These are phyloP conservation scores for Cinara cedri DNA, from an alignment of 2,888 invertebrate species.

Conservation along the genomic window DNA sequence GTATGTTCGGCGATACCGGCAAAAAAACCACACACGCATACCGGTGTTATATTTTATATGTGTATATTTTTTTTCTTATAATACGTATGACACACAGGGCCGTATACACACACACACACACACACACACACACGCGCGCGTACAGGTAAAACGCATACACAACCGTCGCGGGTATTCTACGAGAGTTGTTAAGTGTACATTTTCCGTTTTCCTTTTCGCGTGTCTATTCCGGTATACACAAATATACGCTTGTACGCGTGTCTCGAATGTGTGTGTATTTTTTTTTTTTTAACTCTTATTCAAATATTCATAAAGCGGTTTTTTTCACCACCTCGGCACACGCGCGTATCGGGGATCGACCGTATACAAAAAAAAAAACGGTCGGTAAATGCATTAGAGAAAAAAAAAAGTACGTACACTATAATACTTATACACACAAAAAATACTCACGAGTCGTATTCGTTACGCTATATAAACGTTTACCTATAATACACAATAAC, in stretches of 20 bases:
- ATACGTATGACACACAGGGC: too few species aligned
- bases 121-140: neutral
- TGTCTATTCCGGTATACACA: neutral
- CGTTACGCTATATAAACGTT: too few species aligned
- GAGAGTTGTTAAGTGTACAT: conserved; percentile 9
- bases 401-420: too few species aligned
- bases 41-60: too few species aligned
- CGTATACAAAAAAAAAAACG: conserved; percentile 6
- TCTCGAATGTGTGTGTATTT: too few species aligned
- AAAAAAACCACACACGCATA: too few species aligned
- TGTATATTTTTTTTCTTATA: too few species aligned
- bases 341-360: neutral
- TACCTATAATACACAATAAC: too few species aligned
- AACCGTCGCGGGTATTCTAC: neutral
- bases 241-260: neutral
- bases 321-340: neutral
- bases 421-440: too few species aligned
- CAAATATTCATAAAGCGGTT: neutral
- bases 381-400: neutral
- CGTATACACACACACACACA: neutral
- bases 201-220: neutral
- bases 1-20: too few species aligned
- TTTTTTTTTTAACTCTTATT: neutral
- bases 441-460: too few species aligned
- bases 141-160: neutral